Percentiles rank a stretch among this genome's conserved stretches.
phyloP scores from a whole-genome alignment of 2,888 invertebrate genomes.

The Pyralis farinalis region DNA sequence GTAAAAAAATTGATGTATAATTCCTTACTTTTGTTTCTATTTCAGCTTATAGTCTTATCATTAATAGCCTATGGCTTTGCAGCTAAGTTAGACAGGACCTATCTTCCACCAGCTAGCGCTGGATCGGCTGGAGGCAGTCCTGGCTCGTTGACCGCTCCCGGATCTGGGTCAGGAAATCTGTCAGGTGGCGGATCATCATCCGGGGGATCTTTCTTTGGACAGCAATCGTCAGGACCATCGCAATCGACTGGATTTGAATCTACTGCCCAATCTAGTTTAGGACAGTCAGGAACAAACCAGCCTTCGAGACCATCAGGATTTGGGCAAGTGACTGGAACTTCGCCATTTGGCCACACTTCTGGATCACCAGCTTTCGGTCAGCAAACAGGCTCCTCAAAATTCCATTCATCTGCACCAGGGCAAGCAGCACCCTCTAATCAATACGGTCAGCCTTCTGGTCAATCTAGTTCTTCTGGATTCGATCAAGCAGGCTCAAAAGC shows the following conservation, averaged over 20 bases:
- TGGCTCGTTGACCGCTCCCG: slow-evolving; percentile 56
- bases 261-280: slow-evolving; percentile 3
- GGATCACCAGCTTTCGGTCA: slow-evolving; percentile 4
- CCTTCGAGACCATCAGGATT: slow-evolving; percentile 20
- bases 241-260: slow-evolving; percentile 9
- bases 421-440: slow-evolving; percentile 1
- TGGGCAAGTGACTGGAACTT: slow-evolving; percentile 16
- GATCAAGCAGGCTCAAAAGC: not conserved
- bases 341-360: slow-evolving; percentile 8
- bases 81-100: slow-evolving; percentile 66
- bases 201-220: slow-evolving; percentile 22
- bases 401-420: slow-evolving; percentile 15
- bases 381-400: not conserved
- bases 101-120: slow-evolving; percentile 65
- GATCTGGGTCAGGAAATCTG: slow-evolving; percentile 20
- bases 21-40: too few relatives aligned
- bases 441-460: slow-evolving; percentile 5
- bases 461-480: not conserved
- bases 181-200: slow-evolving; percentile 14
- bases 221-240: slow-evolving; percentile 15
- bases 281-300: slow-evolving; percentile 14
- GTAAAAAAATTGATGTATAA: too few relatives aligned
- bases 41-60: slow-evolving; percentile 62
- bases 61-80: slow-evolving; percentile 64
- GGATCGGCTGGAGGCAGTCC: slow-evolving; percentile 65